Evolutionary conservation across 2,113 vertebrate species (phyloP).

Genomic region (Passer domesticus): DNA sequence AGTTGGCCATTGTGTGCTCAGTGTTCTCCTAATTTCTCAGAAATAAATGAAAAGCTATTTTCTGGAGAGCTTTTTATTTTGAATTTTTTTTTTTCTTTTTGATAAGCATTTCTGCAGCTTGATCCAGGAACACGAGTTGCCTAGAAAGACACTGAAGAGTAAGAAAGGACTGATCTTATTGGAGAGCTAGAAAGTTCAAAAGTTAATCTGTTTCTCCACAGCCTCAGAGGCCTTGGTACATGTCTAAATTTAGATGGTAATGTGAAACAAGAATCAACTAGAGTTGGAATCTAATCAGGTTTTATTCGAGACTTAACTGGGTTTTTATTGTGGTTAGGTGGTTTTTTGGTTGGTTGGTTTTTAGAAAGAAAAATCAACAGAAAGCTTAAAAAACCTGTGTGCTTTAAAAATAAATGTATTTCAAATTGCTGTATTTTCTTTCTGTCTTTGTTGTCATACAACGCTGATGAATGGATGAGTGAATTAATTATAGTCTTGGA

Average conservation of each 20-base stretch:
- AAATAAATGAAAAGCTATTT: not conserved
- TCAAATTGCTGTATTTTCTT: not conserved
- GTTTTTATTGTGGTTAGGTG: not conserved
- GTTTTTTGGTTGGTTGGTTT: not conserved
- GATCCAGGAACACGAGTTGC: not conserved
- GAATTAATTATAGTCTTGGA: not conserved
- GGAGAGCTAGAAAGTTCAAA: not conserved
- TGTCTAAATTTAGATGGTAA: not conserved
- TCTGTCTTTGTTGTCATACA: not conserved
- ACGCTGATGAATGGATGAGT: not conserved
- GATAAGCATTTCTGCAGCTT: not conserved
- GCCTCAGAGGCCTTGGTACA: not conserved
- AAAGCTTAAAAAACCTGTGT: not conserved
- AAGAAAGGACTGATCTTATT: not conserved
- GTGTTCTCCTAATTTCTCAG: not conserved
- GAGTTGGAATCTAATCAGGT: not conserved
- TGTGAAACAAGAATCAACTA: not conserved
- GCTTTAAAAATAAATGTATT: not conserved
- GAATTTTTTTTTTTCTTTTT: not conserved
- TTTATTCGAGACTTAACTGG: not conserved
- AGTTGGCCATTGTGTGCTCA: fast-evolving
- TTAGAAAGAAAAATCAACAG: not conserved
- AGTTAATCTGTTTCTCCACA: not conserved
- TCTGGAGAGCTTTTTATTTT: not conserved
- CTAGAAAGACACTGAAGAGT: not conserved